Conservation (phyloP, 2,888 invertebrate species). For the Luperina nickerlii region DNA sequence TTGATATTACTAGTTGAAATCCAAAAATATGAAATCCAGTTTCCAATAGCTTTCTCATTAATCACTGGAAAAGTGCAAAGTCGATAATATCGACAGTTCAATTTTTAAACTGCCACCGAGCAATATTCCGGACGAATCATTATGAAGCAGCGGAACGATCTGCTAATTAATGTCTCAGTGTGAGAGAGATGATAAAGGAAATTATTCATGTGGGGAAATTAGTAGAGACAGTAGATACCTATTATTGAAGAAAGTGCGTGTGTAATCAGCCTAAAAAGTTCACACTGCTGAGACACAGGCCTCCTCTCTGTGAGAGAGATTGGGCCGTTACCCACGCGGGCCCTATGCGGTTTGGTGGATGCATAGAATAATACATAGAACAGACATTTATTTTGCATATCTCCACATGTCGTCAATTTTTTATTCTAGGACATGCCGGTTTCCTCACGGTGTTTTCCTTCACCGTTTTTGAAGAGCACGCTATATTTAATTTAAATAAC, state of each 20-base stretch:
- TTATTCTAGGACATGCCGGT: not conserved
- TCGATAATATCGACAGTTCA: conserved; percentile 56
- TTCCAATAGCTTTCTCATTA: conserved; percentile 51
- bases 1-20: conserved; percentile 21
- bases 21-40: conserved; percentile 35
- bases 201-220: conserved; percentile 8
- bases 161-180: conserved; percentile 40
- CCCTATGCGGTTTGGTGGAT: not conserved
- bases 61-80: conserved; percentile 53
- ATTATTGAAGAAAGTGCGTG: not conserved
- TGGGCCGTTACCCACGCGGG: not conserved
- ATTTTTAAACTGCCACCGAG: conserved; percentile 59
- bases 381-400: no score
- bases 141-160: conserved; percentile 15
- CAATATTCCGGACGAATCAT: conserved; percentile 38
- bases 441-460: not conserved
- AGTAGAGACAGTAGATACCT: not conserved
- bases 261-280: not conserved
- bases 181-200: conserved; percentile 2
- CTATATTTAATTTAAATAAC: no score
- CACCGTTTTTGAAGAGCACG: not conserved
- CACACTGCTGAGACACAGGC: not conserved
- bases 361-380: no score
- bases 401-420: not conserved
- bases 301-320: not conserved